Conservation (phyloP, 2,888 invertebrate species). For the Parthenolecanium corni region DNA sequence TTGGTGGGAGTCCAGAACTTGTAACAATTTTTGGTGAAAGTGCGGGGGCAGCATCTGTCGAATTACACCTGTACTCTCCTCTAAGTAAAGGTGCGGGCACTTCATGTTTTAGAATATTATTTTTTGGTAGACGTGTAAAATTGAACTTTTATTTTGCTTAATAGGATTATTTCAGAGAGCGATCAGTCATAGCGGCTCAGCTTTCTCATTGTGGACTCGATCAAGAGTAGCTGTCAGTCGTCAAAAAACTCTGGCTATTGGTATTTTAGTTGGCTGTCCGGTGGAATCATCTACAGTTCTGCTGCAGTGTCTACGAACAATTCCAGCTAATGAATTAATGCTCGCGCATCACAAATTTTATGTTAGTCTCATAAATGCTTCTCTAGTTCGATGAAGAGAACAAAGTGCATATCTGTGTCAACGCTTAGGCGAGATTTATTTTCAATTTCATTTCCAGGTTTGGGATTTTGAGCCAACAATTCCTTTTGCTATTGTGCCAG, state of each 20-base stretch:
- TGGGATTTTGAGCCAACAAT: conserved; percentile 73
- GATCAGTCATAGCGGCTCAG: conserved; percentile 57
- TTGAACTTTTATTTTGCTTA: neutral
- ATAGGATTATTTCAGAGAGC: conserved; percentile 52
- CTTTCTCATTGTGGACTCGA: conserved; percentile 44
- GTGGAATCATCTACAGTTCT: conserved; percentile 43
- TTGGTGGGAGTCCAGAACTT: conserved; percentile 26
- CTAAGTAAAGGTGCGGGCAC: conserved; percentile 26
- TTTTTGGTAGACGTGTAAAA: too few relatives aligned
- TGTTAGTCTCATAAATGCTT: too few relatives aligned
- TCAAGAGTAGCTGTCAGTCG: conserved; percentile 45
- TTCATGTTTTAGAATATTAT: neutral
- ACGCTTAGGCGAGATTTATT: too few relatives aligned
- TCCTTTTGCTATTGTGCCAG: conserved; percentile 64
- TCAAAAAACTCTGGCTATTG: conserved; percentile 50
- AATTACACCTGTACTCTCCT: conserved; percentile 27
- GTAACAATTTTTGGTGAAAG: conserved; percentile 32
- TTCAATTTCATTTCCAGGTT: conserved; percentile 42
- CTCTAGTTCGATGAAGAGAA: too few relatives aligned
- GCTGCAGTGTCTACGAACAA: conserved; percentile 51
- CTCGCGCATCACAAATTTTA: conserved; percentile 3
- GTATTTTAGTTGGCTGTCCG: conserved; percentile 51
- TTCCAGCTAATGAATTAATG: conserved; percentile 47
- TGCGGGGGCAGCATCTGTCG: conserved; percentile 29
- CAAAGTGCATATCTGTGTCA: too few relatives aligned